Evolutionary conservation across 2,888 invertebrate genomes (phyloP), one percentile per base, ranked within the genome.

Genomic region (Sceliomorpha sp.): DNA sequence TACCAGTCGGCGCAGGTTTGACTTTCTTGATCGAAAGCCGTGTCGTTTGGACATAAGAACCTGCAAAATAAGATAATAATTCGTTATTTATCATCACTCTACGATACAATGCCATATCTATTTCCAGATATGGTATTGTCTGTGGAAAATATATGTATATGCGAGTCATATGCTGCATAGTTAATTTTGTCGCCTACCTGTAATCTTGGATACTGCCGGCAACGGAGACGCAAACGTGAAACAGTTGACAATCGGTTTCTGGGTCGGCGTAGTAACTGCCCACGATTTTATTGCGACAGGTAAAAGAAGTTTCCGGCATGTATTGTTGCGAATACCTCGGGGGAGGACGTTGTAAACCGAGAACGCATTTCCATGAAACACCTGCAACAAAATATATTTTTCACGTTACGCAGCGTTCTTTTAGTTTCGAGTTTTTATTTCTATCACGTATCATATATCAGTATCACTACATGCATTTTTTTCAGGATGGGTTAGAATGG

Each of bases 1-100:
- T 95, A 95, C 94, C 96, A 96, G 81, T 96, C 94, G 39, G 96
- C 96, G 87, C 96, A 97, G 14, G 96, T 96, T 89, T 96, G 95
- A 59, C 95, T 95, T 86, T 96, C 96, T 87, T 96, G 96, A 89
- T 97, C 96, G 89, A 97, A 97, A 73, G 96, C 93, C 1, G 96
- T 96, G 76, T 95, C 94, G 78, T 96, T 96, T 27, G 96, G 96
- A 84, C 96, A 96, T 85, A 96, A 91, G 90, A 96, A 96, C 82
- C 95, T 92, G 91, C 93, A 42, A 62, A 39, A 8, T 12, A n/a
- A 10, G 14, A 3, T n/a, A n/a, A 17, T 15, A 39, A 15, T 39
- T 39, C n/a, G n/a, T n/a, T n/a, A n/a, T n/a, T n/a, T n/a, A n/a
- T n/a, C n/a, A n/a, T n/a, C n/a, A n/a, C n/a, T n/a, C n/a, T n/a